Percentiles rank a stretch among this genome's conserved stretches.
phyloP scores from a whole-genome alignment of 2,113 vertebrate genomes.

The Jacana jacana region DNA sequence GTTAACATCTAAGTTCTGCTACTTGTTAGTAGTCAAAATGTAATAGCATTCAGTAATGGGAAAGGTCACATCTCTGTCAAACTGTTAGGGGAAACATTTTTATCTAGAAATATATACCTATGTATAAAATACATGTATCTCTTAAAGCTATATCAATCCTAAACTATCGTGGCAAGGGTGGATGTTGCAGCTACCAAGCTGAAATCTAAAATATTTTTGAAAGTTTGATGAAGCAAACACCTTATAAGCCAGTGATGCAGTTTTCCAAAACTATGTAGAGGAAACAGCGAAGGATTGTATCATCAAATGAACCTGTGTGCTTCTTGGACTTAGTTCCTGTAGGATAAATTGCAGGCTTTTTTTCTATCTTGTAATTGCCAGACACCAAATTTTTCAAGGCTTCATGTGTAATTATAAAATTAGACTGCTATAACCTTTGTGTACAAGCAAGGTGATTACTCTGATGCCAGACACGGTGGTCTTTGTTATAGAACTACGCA shows the following conservation, averaged over 20 bases:
- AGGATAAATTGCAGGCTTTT: background rate
- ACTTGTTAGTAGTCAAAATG: background rate
- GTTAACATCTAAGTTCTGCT: background rate
- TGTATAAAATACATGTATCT: background rate
- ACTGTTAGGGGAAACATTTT: background rate
- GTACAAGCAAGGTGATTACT: background rate
- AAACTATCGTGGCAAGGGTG: background rate
- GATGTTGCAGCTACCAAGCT: background rate
- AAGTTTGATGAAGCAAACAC: background rate
- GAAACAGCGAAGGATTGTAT: background rate
- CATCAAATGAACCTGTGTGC: background rate
- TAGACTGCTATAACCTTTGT: background rate
- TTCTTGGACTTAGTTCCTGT: background rate
- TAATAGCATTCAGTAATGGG: background rate
- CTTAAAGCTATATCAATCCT: background rate
- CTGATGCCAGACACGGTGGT: background rate
- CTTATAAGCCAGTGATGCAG: background rate
- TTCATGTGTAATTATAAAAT: background rate
- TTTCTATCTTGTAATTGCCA: background rate
- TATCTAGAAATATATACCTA: background rate
- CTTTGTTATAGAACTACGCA: background rate
- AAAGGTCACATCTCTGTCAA: conserved; percentile 18
- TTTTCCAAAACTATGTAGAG: background rate
- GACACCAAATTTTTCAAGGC: background rate
- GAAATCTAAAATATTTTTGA: background rate